Evolutionary conservation across 2,888 invertebrate genomes (phyloP).

Genomic region (Petrolisthes manimaculis): DNA sequence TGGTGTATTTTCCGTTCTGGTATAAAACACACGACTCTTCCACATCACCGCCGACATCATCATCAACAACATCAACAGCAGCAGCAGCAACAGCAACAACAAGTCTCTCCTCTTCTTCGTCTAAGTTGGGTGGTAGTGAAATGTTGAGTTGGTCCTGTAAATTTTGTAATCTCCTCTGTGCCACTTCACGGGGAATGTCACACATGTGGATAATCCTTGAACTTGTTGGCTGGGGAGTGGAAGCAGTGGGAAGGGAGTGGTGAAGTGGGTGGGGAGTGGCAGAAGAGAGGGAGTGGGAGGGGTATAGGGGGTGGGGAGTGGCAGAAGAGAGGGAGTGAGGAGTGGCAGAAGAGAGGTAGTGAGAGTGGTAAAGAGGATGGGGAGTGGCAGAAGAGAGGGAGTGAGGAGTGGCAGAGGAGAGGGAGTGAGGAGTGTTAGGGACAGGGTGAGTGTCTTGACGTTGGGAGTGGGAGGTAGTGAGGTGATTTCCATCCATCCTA

Average conservation of each 20-base stretch:
- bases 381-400: neutral
- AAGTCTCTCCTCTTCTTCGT: neutral
- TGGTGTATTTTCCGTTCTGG: too few relatives aligned
- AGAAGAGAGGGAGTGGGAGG: neutral
- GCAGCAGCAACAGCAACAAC: neutral
- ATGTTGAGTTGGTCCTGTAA: neutral
- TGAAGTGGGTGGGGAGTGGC: neutral
- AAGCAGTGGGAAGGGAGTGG: neutral
- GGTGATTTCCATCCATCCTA: neutral
- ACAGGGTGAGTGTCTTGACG: neutral
- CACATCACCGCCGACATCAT: too few relatives aligned
- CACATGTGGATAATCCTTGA: conserved; percentile 3
- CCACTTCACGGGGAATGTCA: conserved; percentile 30
- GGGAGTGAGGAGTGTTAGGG: neutral
- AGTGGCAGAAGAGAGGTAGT: neutral
- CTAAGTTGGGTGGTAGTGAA: too few relatives aligned
- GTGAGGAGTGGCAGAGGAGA: neutral
- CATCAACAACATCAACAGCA: neutral
- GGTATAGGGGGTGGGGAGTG: too few relatives aligned
- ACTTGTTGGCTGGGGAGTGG: neutral
- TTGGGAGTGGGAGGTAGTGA: neutral
- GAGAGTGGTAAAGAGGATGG: neutral
- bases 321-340: neutral
- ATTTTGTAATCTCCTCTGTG: neutral
- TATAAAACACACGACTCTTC: too few relatives aligned